Conservation (phyloP, 2,888 invertebrate species). For the Stenchaetothrips biformis region DNA sequence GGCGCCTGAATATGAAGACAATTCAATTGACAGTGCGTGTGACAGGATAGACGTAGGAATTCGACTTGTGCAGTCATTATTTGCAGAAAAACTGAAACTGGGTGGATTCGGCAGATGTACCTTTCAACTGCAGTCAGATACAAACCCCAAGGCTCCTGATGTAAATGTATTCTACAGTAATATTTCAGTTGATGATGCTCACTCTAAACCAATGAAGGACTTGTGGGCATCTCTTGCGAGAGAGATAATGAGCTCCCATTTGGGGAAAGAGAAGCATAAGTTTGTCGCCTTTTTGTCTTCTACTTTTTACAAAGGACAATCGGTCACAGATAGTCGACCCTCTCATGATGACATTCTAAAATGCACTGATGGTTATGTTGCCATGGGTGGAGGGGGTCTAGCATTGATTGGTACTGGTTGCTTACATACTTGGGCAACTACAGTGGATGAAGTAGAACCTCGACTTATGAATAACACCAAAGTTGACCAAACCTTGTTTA, state of each 20-base stretch:
- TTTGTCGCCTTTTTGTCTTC: slow-evolving; percentile 86
- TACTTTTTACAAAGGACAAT: slow-evolving; percentile 65
- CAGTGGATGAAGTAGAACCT: slow-evolving; percentile 60
- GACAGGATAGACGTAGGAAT: slow-evolving; percentile 69
- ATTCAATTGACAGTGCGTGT: slow-evolving; percentile 66
- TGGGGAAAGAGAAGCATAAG: slow-evolving; percentile 66
- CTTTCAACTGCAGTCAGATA: slow-evolving; percentile 68
- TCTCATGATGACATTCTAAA: slow-evolving; percentile 65
- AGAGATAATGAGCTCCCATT: slow-evolving; percentile 69
- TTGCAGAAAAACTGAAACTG: slow-evolving; percentile 80
- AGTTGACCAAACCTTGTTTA: slow-evolving; percentile 66
- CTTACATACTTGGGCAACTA: slow-evolving; percentile 83
- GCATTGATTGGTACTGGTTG: slow-evolving; percentile 88
- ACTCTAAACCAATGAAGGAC: slow-evolving; percentile 67
- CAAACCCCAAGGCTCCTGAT: slow-evolving; percentile 53
- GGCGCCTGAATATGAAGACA: slow-evolving; percentile 58
- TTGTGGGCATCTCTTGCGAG: slow-evolving; percentile 81
- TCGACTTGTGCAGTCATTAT: slow-evolving; percentile 76
- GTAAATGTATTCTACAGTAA: slow-evolving; percentile 71
- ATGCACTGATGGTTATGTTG: slow-evolving; percentile 76
- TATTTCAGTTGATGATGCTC: slow-evolving; percentile 64
- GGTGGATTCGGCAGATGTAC: slow-evolving; percentile 72
- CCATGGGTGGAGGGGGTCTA: slow-evolving; percentile 85
- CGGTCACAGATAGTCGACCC: slow-evolving; percentile 37
- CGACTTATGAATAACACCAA: slow-evolving; percentile 57